These are phyloP conservation scores for Teleopsis dalmanni DNA, from an alignment of 1,140 invertebrate genomes.

Conservation along the genomic window DNA sequence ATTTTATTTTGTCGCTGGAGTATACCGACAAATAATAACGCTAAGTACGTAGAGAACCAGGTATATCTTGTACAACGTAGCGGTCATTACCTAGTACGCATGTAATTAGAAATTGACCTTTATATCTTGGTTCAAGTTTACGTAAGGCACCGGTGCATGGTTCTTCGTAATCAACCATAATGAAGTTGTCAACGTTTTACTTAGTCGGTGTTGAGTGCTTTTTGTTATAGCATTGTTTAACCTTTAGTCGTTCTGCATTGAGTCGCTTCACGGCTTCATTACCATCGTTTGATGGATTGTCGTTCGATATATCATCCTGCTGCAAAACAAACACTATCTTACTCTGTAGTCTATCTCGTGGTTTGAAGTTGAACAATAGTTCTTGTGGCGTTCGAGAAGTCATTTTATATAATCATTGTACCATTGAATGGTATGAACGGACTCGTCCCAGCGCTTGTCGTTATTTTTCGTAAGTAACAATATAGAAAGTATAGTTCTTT, in stretches of 20 bases:
- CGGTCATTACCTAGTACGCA: no score
- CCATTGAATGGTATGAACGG: slow-evolving; percentile 1
- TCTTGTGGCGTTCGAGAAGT: slow-evolving; percentile 3
- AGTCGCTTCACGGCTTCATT: not conserved
- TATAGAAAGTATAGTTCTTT: slow-evolving; percentile 6
- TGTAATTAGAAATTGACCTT: no score
- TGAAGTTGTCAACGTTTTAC: slow-evolving; percentile 3
- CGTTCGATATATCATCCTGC: not conserved
- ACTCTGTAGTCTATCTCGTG: slow-evolving; percentile 10
- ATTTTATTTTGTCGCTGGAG: no score
- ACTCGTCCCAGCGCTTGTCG: slow-evolving; percentile 6
- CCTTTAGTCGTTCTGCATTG: slow-evolving; percentile 5
- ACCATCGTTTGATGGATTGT: not conserved
- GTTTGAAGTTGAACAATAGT: slow-evolving; percentile 6
- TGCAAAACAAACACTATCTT: not conserved
- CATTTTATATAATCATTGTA: not conserved
- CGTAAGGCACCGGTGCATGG: slow-evolving; percentile 9
- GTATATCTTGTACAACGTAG: no score
- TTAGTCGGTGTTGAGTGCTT: slow-evolving; percentile 6
- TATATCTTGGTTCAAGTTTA: slow-evolving; percentile 12
- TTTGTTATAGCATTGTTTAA: slow-evolving; percentile 12
- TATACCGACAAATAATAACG: no score
- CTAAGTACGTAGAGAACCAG: no score
- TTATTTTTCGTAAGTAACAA: not conserved
- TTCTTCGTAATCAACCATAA: slow-evolving; percentile 9